phyloP scores from a whole-genome alignment of 2,797 vertebrate genomes.

The Valencia hispanica region DNA sequence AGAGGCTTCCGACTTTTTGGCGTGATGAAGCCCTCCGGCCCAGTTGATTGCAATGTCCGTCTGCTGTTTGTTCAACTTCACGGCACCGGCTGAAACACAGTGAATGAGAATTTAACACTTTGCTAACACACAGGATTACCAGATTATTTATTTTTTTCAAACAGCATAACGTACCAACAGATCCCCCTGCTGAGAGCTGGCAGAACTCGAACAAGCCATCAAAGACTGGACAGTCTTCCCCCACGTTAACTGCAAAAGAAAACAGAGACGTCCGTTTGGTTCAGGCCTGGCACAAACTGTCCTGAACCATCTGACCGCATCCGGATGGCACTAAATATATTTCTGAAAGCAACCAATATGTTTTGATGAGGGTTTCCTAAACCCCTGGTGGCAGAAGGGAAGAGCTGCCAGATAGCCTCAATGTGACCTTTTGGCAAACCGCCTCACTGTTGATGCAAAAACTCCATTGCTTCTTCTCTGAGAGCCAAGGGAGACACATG shows the following conservation, averaged over 20 bases:
- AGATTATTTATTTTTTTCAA: background rate
- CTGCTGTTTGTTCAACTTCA: slow-evolving; percentile 99
- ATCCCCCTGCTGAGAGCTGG: slow-evolving; percentile 95
- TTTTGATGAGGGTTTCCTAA: background rate
- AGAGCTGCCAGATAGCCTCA: no score
- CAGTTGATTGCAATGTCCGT: slow-evolving; percentile 98
- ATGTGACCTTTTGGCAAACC: no score
- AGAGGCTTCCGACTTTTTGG: slow-evolving; percentile 97
- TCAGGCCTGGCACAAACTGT: background rate
- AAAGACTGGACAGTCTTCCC: slow-evolving; percentile 98
- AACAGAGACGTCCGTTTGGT: background rate
- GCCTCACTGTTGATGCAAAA: no score
- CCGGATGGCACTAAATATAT: background rate
- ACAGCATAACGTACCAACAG: slow-evolving; percentile 86
- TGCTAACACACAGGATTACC: background rate
- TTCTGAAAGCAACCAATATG: background rate
- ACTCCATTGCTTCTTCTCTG: no score
- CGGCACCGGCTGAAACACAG: slow-evolving; percentile 87
- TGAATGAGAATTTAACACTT: slow-evolving; percentile 13
- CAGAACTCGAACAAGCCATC: slow-evolving; percentile 99
- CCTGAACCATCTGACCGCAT: no score
- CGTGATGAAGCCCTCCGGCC: slow-evolving; percentile 97
- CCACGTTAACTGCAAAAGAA: slow-evolving; percentile 90
- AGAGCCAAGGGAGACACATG: no score
- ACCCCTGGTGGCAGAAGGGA: no score